These are phyloP conservation scores for Eristalis tenax DNA, from an alignment of 2,888 invertebrate species.

Conservation along the genomic window DNA sequence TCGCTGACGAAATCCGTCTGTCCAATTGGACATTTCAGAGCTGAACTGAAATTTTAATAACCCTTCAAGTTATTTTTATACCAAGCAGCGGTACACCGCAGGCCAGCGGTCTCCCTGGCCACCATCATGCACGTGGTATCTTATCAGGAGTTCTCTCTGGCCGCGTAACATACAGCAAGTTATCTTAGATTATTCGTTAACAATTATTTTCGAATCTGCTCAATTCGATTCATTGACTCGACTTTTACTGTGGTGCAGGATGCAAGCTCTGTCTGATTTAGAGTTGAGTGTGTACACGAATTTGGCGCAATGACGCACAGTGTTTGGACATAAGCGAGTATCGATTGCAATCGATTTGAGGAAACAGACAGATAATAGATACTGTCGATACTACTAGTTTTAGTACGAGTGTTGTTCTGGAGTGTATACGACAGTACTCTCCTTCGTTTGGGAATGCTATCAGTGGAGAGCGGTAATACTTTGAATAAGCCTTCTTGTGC, in stretches of 20 bases:
- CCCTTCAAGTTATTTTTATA: constrained; percentile 67
- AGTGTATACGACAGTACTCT: neutral
- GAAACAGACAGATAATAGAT: neutral
- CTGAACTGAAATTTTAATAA: constrained; percentile 63
- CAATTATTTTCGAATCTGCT: neutral
- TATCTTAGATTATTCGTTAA: constrained; percentile 12
- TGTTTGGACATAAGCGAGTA: neutral
- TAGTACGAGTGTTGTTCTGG: neutral
- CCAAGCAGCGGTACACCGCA: neutral
- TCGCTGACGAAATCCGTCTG: constrained; percentile 47
- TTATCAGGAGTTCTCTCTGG: constrained; percentile 26
- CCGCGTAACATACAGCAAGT: neutral
- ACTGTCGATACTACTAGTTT: neutral
- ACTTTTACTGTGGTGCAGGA: neutral
- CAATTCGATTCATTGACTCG: neutral
- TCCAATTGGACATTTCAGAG: constrained; percentile 47
- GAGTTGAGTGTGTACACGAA: neutral
- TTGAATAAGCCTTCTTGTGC: neutral
- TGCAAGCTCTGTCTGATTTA: neutral
- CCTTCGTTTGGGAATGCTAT: neutral
- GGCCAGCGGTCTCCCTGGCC: neutral
- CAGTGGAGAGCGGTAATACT: neutral
- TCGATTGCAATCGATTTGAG: neutral
- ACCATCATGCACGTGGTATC: constrained; percentile 29
- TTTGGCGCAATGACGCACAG: neutral